Percentiles rank a stretch among this genome's conserved stretches.
Conservation (phyloP, 2,113 vertebrate genomes). For the Boulengeromyrus knoepffleri region DNA sequence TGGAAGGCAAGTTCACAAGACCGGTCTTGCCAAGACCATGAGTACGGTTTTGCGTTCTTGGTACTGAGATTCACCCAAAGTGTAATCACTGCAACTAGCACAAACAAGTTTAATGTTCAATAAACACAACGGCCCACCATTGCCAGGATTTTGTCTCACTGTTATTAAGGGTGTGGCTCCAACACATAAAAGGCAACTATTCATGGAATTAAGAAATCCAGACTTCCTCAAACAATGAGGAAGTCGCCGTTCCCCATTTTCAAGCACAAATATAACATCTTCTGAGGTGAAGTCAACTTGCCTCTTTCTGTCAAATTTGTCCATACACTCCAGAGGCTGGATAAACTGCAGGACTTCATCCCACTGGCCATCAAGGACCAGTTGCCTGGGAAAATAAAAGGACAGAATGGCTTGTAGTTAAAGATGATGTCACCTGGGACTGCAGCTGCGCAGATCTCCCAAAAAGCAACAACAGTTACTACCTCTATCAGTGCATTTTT, state of each 20-base stretch:
- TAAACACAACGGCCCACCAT: neutral
- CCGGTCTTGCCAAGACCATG: too few species aligned
- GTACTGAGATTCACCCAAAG: neutral
- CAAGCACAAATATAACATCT: neutral
- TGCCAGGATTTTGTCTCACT: neutral
- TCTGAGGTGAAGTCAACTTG: conserved; percentile 36
- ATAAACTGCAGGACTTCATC: conserved; percentile 98
- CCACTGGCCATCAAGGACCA: conserved; percentile 96
- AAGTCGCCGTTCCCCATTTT: neutral
- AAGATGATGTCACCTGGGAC: neutral
- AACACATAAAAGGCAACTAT: neutral
- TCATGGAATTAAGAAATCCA: neutral
- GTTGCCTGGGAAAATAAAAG: conserved; percentile 63
- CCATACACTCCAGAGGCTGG: conserved; percentile 93
- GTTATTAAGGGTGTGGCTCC: neutral
- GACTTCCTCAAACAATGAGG: neutral
- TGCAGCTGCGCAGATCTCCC: neutral
- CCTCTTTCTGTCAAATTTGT: conserved; percentile 97
- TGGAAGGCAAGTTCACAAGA: too few species aligned
- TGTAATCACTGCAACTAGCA: neutral
- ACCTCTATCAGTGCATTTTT: neutral
- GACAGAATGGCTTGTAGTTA: neutral
- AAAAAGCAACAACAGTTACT: neutral
- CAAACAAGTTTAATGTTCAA: neutral
- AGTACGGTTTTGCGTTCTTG: too few species aligned